Conservation (phyloP, 2,888 invertebrate genomes). For the Campoplex nolae region DNA sequence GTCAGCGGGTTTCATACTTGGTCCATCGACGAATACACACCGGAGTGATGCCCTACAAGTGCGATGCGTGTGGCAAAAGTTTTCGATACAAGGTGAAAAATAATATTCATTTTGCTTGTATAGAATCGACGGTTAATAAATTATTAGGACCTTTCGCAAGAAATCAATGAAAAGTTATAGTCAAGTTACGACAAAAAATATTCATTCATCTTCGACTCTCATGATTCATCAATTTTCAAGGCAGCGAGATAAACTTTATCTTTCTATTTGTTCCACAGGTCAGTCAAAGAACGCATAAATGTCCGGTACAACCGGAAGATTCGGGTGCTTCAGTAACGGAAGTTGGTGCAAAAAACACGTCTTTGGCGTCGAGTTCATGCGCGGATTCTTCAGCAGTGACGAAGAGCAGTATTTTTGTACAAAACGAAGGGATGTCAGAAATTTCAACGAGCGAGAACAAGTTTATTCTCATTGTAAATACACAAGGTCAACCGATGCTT, state of each 20-base stretch:
- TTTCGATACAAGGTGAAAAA: slow-evolving; percentile 91
- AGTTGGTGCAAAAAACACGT: slow-evolving; percentile 56
- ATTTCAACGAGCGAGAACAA: slow-evolving; percentile 75
- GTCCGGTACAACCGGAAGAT: slow-evolving; percentile 88
- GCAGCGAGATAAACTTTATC: neutral
- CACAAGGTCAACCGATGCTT: slow-evolving; percentile 79
- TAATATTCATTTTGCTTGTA: neutral
- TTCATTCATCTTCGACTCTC: neutral
- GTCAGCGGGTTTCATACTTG: slow-evolving; percentile 93
- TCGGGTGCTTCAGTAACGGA: slow-evolving; percentile 85
- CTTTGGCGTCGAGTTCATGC: slow-evolving; percentile 78
- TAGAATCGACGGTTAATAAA: neutral
- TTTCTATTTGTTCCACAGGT: slow-evolving; percentile 85
- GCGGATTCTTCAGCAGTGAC: slow-evolving; percentile 17
- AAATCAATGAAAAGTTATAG: neutral
- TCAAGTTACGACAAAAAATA: too few species aligned
- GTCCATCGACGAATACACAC: slow-evolving; percentile 94
- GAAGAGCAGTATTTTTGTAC: slow-evolving; percentile 58
- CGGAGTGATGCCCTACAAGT: slow-evolving; percentile 94
- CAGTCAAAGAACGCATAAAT: slow-evolving; percentile 93
- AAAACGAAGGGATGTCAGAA: slow-evolving; percentile 61
- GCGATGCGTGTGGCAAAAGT: slow-evolving; percentile 91
- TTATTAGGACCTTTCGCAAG: neutral
- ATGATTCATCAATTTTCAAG: slow-evolving; percentile 16
- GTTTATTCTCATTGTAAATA: slow-evolving; percentile 79